A percentile compares a stretch with the other conserved stretches of the same genome.
These are phyloP conservation scores for Ivindomyrus marchei DNA, from an alignment of 2,113 vertebrate species.

Conservation along the genomic window DNA sequence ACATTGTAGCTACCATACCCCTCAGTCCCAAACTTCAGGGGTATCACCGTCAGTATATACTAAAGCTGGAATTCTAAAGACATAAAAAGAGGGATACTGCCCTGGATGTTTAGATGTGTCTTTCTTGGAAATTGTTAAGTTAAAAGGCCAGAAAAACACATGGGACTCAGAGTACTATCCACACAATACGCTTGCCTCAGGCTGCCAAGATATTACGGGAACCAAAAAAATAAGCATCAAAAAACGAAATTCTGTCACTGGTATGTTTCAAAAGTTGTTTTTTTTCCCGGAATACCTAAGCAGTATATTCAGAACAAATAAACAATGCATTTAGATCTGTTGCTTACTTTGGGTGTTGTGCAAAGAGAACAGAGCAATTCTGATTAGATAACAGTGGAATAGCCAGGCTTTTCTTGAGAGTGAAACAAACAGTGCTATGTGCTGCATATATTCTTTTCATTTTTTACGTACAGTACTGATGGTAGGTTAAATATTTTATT, in stretches of 20 bases:
- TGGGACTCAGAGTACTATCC: not conserved
- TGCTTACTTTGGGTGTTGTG: not conserved
- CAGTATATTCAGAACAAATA: not conserved
- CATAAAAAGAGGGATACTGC: not conserved
- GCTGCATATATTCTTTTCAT: not conserved
- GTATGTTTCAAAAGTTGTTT: not conserved
- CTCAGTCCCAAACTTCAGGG: not conserved
- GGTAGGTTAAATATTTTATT: not conserved
- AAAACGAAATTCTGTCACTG: not conserved
- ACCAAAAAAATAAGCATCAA: not conserved
- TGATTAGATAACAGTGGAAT: not conserved
- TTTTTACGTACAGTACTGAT: not conserved
- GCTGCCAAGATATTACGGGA: not conserved
- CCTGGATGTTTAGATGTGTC: not conserved
- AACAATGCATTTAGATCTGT: not conserved
- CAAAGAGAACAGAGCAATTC: not conserved
- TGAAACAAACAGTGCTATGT: not conserved
- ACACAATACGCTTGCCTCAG: not conserved
- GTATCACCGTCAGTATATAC: not conserved
- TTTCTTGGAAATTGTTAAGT: conserved; percentile 2
- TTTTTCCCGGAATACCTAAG: not conserved
- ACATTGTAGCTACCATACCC: not conserved
- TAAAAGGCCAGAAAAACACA: not conserved
- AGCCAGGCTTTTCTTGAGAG: not conserved
- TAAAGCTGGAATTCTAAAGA: not conserved